phyloP scores from a whole-genome alignment of 2,888 invertebrate species.

The Orthonychiurus folsomi region DNA sequence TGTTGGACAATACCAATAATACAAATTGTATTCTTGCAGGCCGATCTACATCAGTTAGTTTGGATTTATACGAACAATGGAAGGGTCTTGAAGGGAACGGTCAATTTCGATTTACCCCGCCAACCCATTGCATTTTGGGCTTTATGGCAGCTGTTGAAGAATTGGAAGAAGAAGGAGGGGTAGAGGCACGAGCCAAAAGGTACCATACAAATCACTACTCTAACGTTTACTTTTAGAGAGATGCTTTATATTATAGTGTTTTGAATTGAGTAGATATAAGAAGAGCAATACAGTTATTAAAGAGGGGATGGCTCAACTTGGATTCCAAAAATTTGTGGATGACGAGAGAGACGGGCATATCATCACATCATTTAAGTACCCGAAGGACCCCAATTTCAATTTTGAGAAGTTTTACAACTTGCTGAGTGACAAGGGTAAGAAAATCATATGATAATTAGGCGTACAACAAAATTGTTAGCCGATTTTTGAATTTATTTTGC shows the following conservation, averaged over 20 bases:
- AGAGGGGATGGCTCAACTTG: conserved; percentile 45
- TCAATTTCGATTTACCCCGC: conserved; percentile 49
- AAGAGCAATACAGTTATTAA: conserved; percentile 44
- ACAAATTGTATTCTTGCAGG: no score
- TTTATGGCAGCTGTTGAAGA: conserved; percentile 45
- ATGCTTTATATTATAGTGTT: no score
- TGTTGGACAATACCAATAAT: no score
- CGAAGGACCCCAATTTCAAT: conserved; percentile 44
- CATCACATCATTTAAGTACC: conserved; percentile 47
- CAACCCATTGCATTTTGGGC: conserved; percentile 47
- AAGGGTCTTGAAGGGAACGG: conserved; percentile 44
- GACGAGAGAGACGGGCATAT: conserved; percentile 44
- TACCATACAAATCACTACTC: no score
- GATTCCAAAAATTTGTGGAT: conserved; percentile 44
- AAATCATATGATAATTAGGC: no score
- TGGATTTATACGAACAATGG: conserved; percentile 47
- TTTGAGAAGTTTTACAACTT: conserved; percentile 45
- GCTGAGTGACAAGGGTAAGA: conserved; percentile 45
- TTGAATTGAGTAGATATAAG: conserved; percentile 45
- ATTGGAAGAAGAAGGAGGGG: conserved; percentile 45
- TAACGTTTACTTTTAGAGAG: no score
- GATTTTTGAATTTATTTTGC: conserved; percentile 21
- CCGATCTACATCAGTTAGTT: conserved; percentile 43
- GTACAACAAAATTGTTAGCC: conserved; percentile 9
- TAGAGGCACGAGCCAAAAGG: conserved; percentile 43